phyloP scores from a whole-genome alignment of 2,888 invertebrate species.

The Acronicta leporina region DNA sequence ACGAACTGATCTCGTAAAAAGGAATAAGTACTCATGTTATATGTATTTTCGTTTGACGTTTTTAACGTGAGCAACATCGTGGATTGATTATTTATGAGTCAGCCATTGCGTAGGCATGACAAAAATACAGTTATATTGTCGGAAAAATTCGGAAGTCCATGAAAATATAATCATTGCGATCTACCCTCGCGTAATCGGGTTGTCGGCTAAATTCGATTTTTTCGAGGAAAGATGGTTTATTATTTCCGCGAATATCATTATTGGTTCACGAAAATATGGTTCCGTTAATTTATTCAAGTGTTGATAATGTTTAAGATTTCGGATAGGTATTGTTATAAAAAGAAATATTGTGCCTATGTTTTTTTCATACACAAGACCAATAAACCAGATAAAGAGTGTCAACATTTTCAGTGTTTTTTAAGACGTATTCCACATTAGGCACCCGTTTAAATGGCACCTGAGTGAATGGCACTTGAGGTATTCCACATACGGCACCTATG shows the following conservation, averaged over 20 bases:
- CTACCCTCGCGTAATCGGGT: conserved; percentile 15
- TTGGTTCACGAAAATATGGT: no score
- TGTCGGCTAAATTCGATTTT: conserved; percentile 10
- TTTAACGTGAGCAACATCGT: conserved; percentile 54
- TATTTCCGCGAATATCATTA: background rate
- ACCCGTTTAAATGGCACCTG: no score
- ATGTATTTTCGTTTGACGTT: conserved; percentile 57
- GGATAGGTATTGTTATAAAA: no score
- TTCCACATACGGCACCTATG: no score
- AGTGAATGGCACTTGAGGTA: no score
- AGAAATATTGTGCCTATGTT: no score
- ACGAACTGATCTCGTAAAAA: conserved; percentile 21
- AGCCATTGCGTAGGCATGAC: conserved; percentile 30
- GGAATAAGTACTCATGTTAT: conserved; percentile 53
- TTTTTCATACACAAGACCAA: no score
- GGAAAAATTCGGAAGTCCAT: conserved; percentile 26
- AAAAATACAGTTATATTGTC: conserved; percentile 45
- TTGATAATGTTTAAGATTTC: no score
- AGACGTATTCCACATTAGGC: no score
- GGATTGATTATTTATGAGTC: conserved; percentile 67
- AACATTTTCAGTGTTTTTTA: no score
- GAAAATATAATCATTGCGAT: conserved; percentile 45
- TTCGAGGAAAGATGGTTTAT: conserved; percentile 11
- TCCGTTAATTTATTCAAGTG: no score
- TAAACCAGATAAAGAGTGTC: no score